These are phyloP conservation scores for Enteromius argenteus DNA, from an alignment of 2,797 vertebrate species.

Conservation along the genomic window DNA sequence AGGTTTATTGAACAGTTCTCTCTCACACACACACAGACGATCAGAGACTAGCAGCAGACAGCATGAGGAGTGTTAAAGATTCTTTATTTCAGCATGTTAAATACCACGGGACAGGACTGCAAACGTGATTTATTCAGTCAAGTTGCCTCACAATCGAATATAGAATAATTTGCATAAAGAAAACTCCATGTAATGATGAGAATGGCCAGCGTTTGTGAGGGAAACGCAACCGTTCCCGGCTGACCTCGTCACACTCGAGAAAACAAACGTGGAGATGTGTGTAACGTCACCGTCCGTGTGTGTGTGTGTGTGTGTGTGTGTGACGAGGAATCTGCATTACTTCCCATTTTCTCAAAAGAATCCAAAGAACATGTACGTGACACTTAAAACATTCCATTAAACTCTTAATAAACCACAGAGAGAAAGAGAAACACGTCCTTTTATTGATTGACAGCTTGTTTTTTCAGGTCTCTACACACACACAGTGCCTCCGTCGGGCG, in stretches of 20 bases:
- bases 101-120: slow-evolving; percentile 85
- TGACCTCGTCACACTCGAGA: slow-evolving; percentile 83
- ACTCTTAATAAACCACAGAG: slow-evolving; percentile 89
- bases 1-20: too few species aligned
- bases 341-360: slow-evolving; percentile 78
- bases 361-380: slow-evolving; percentile 94
- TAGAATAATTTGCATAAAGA: slow-evolving; percentile 70
- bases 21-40: too few species aligned
- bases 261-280: slow-evolving; percentile 79
- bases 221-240: slow-evolving; percentile 83
- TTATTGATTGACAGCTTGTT: slow-evolving; percentile 57
- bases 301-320: slow-evolving; percentile 49
- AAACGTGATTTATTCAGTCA: slow-evolving; percentile 82
- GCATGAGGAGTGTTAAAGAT: slow-evolving; percentile 59
- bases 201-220: slow-evolving; percentile 71
- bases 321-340: slow-evolving; percentile 41
- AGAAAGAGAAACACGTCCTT: slow-evolving; percentile 61
- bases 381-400: slow-evolving; percentile 84
- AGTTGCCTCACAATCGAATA: slow-evolving; percentile 83
- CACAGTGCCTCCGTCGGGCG: slow-evolving; percentile 52
- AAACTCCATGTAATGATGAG: slow-evolving; percentile 55
- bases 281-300: slow-evolving; percentile 79
- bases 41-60: slow-evolving; percentile 25
- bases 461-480: slow-evolving; percentile 61
- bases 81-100: slow-evolving; percentile 79